These are phyloP conservation scores for Ameiurus melas DNA, from an alignment of 2,113 vertebrate species.

Conservation along the genomic window DNA sequence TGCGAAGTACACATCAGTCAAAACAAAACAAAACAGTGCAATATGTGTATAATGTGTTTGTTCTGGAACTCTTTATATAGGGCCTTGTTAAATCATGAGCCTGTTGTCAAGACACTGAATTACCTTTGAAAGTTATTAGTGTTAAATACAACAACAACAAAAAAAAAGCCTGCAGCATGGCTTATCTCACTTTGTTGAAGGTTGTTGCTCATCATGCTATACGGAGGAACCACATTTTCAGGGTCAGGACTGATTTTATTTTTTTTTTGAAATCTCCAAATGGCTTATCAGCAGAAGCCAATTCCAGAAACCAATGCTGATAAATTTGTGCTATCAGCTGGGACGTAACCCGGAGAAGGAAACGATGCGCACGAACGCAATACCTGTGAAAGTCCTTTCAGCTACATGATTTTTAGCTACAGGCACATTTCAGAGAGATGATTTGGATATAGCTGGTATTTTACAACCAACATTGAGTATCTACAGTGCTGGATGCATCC, in stretches of 20 bases:
- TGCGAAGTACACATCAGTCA: not conserved
- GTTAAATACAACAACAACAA: not conserved
- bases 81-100: not conserved
- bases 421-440: not conserved
- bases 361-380: not conserved
- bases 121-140: not conserved
- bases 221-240: not conserved
- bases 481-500: not conserved
- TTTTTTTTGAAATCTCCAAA: not conserved
- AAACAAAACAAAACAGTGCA: not conserved
- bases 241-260: not conserved
- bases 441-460: not conserved
- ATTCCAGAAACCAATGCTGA: slow-evolving; percentile 9
- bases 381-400: slow-evolving; percentile 1
- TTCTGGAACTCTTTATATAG: not conserved
- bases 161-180: not conserved
- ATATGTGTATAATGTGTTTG: not conserved
- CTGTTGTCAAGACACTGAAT: not conserved
- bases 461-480: not conserved
- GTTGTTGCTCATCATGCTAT: not conserved
- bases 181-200: slow-evolving; percentile 22
- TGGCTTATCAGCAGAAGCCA: slow-evolving; percentile 12
- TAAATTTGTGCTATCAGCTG: slow-evolving; percentile 6
- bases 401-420: not conserved
- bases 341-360: not conserved